Base-by-base conservation (phyloP, 2,888 invertebrate species). In the Dryadula phaetusa region DNA sequence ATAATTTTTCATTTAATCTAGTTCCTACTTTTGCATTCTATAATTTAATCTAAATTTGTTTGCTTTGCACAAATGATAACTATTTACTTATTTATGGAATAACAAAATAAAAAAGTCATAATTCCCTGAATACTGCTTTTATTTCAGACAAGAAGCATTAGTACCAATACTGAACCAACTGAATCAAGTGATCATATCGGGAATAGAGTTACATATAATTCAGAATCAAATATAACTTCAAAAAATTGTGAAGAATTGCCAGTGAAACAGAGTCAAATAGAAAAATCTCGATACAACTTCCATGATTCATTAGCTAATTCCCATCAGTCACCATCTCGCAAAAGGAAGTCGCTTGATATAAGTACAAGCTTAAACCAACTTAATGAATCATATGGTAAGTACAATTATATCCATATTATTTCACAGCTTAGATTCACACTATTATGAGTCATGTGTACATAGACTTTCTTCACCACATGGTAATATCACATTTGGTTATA, bases 261-360 rank as follows among this genome's bases (percentile, higher is more conserved):
- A 32, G 68, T 67, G 8, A 81, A 80, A 0, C 75, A 66, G 20
- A 75, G 61, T 69, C 81, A 83, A 18, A 76, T 74, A 62, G 76
- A 81, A 10, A 71, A 64, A 22, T 69, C 70, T 18, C 58, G 67
- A 32, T 80, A 76, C 40, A 80, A 77, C 64, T 46, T 77, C 2
- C 79, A 82, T 32, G 81, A 82, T 62, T 74, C 81, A 37, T 68
- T 82, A 3, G 74, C 81, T n/a, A 74, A 71, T 5, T 72, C 75
- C 52, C 81, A 81, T 1, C 75, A 77, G 14, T 79, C 84, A 46
- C 71, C 83, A 32, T 72, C 79, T 6, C 72, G 64, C 25, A 88
- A 85, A 72, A 78, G 90, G 62, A 87, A 86, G 70, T 84, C 86
- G 7, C 74, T 90, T 72, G 79, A 70, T 47, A 37, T 46, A 54